These are phyloP conservation scores for Mystacides longicornis DNA, from an alignment of 2,888 invertebrate species.

Conservation along the genomic window DNA sequence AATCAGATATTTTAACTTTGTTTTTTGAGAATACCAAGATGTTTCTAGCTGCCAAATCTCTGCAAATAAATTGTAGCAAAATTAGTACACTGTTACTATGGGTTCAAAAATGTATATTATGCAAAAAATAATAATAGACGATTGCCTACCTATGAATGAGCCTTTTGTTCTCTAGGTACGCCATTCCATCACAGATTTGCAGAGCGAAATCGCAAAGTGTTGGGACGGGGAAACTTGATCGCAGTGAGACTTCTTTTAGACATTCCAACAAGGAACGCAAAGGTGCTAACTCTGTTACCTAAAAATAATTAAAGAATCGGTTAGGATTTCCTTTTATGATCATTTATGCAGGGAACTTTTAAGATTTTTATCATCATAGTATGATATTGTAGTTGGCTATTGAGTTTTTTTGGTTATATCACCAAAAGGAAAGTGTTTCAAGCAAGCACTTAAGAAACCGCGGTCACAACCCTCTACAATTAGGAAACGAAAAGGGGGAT, in stretches of 20 bases:
- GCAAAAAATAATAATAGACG: no score
- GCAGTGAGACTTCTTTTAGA: conserved; percentile 83
- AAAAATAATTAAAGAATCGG: no score
- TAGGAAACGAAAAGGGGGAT: no score
- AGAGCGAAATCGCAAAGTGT: conserved; percentile 91
- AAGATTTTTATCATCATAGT: no score
- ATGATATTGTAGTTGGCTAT: no score
- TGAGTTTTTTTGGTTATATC: no score
- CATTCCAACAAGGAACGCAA: conserved; percentile 92
- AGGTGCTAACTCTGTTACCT: conserved; percentile 94
- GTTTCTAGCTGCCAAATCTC: conserved; percentile 95
- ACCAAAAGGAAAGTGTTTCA: no score
- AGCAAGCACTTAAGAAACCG: no score
- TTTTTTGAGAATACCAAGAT: conserved; percentile 95
- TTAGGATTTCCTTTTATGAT: no score
- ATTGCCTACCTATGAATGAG: conserved; percentile 75
- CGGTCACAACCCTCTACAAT: no score
- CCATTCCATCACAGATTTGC: conserved; percentile 97
- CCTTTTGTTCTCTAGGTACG: conserved; percentile 91
- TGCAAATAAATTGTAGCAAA: conserved; percentile 38
- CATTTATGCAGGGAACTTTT: no score
- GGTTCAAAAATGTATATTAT: not conserved
- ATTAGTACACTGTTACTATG: not conserved
- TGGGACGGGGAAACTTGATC: conserved; percentile 86
- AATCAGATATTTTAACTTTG: conserved; percentile 97